Percentiles rank a stretch among this genome's conserved stretches.
Conservation (phyloP, 2,113 vertebrate species). For the Chroicocephalus ridibundus region DNA sequence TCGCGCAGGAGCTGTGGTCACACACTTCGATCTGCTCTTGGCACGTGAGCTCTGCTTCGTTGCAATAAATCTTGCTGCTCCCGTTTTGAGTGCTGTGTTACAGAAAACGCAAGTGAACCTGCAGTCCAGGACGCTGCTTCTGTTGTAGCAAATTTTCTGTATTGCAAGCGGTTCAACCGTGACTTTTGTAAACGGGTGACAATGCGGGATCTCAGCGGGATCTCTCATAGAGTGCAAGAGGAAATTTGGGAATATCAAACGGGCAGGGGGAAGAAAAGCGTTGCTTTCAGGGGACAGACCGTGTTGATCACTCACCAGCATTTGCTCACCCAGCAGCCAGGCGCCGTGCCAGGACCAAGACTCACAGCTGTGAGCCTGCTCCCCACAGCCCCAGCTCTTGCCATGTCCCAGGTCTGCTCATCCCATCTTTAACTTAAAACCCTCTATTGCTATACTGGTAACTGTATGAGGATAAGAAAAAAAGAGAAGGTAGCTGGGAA, state of each 20-base stretch:
- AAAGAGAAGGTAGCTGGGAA: background rate
- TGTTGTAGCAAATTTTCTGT: too few relatives aligned
- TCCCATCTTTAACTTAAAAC: background rate
- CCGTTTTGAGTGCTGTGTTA: background rate
- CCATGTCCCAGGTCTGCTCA: background rate
- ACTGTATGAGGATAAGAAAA: background rate
- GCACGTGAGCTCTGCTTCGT: background rate
- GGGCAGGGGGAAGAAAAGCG: background rate
- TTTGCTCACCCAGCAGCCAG: background rate
- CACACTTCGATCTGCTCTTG: background rate
- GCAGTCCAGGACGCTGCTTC: background rate
- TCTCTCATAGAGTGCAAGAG: background rate
- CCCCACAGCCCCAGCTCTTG: background rate
- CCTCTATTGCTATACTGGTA: background rate
- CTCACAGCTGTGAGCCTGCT: background rate
- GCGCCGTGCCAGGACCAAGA: background rate
- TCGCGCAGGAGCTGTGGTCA: rapidly evolving
- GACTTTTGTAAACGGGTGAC: background rate
- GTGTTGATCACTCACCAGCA: background rate
- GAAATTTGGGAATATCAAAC: background rate
- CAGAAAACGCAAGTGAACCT: background rate
- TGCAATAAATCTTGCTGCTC: background rate
- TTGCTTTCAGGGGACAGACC: background rate
- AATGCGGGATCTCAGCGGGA: background rate
- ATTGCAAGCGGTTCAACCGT: background rate